Base-by-base conservation (phyloP, 2,797 vertebrate species). In the Siniperca obscura region DNA sequence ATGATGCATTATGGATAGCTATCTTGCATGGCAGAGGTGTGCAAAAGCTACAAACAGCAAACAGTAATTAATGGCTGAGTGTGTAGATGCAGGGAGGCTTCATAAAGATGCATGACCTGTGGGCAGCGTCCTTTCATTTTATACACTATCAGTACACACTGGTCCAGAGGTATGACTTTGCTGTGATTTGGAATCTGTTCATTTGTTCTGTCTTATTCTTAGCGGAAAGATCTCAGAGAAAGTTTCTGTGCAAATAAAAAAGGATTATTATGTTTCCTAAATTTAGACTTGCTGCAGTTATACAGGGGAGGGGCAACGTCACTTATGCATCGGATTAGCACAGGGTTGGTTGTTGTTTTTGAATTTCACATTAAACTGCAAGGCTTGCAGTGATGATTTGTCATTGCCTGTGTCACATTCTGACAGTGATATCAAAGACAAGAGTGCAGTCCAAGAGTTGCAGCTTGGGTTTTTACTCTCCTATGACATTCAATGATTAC, bases 401-500 rank as follows among this genome's bases (percentile, higher is more conserved):
- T 90, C 87, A 56, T 52, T 44, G 27, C 14, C 67, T n/a, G 70
- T 73, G 81, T 87, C 86, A 86, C 53, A 72, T 74, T 73, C 19
- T 83, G 76, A 81, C 87, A 84, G 81, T 69, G 30, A 74, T 60
- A 80, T 78, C 76, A 72, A 85, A 91, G 87, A 84, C 78, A 81
- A 52, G 75, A 73, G 64, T 65, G 73, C 76, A 80, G 44, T 79
- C 80, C 62, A 76, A 84, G 77, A 82, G 70, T 10, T 74, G 71
- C 74, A 74, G 74, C 76, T 70, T 48, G 25, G 69, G 17, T 74
- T 83, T 87, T 83, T 87, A 55, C 86, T 90, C 74, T 78, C 60
- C 71, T 42, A 74, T 88, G 87, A 91, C 83, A 90, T 89, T 82
- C 89, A 88, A 62, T 93, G 90, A 95, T 92, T 91, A 89, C 89